Evolutionary conservation across 2,888 invertebrate species (phyloP).

Genomic region (Strigamia maritima): DNA sequence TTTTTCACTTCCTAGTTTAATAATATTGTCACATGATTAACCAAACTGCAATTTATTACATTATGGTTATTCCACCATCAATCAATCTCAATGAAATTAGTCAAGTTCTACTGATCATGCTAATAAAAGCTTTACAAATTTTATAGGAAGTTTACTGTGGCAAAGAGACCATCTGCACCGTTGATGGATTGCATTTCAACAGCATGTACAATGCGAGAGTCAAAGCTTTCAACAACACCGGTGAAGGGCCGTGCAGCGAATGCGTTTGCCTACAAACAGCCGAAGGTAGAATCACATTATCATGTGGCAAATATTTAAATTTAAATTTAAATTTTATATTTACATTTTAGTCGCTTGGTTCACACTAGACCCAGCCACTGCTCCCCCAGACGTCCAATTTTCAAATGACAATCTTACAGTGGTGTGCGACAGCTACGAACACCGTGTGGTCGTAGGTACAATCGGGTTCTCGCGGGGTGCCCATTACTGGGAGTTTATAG

Average conservation of each 20-base stretch:
- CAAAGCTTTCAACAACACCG: slow-evolving; percentile 90
- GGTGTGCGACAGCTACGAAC: slow-evolving; percentile 88
- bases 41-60: too few species aligned
- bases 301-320: too few species aligned
- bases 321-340: neutral
- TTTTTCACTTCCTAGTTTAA: too few species aligned
- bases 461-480: slow-evolving; percentile 92
- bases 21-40: too few species aligned
- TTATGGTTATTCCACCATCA: neutral
- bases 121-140: slow-evolving; percentile 42
- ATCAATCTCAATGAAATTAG: neutral
- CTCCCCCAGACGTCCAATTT: slow-evolving; percentile 79
- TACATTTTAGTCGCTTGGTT: slow-evolving; percentile 79
- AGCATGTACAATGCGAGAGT: slow-evolving; percentile 94
- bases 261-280: slow-evolving; percentile 94
- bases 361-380: slow-evolving; percentile 78
- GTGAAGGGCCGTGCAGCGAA: slow-evolving; percentile 92
- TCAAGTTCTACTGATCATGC: neutral
- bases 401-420: slow-evolving; percentile 80
- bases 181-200: slow-evolving; percentile 96
- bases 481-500: slow-evolving; percentile 93
- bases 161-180: slow-evolving; percentile 93
- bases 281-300: slow-evolving; percentile 78
- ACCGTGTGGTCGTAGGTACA: slow-evolving; percentile 85
- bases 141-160: slow-evolving; percentile 96